Evolutionary conservation across 2,113 vertebrate species (phyloP).

Genomic region (Neolamprologus ventralis): DNA sequence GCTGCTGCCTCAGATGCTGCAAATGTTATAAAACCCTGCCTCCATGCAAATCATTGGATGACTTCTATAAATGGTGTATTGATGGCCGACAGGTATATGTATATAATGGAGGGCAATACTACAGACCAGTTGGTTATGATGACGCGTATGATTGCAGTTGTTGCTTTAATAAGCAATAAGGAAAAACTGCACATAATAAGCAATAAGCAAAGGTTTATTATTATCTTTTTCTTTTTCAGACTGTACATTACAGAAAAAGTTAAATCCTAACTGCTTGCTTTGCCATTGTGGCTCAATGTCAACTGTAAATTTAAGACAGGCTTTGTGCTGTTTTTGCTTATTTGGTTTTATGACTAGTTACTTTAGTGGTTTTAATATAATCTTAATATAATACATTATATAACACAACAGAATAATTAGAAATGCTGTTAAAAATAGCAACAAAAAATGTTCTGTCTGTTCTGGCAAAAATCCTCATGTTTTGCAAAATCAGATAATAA

Average conservation of each 20-base stretch:
- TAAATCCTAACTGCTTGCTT: not conserved
- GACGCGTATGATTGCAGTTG: too few relatives aligned
- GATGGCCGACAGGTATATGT: too few relatives aligned
- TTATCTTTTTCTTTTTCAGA: not conserved
- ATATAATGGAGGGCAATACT: too few relatives aligned
- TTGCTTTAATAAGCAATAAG: too few relatives aligned
- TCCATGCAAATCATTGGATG: too few relatives aligned
- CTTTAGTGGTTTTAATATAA: not conserved
- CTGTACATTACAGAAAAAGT: not conserved
- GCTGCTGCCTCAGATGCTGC: too few relatives aligned
- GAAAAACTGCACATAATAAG: too few relatives aligned
- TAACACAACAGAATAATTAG: not conserved
- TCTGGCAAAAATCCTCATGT: not conserved
- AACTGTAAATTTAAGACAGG: not conserved
- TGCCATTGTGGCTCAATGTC: not conserved
- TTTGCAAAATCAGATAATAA: not conserved
- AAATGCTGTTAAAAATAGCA: not conserved
- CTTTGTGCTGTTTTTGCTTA: not conserved
- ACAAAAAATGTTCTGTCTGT: not conserved
- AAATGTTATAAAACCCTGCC: too few relatives aligned
- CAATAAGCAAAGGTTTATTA: not conserved
- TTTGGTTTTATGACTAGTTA: not conserved
- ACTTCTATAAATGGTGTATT: too few relatives aligned
- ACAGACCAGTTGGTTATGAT: too few relatives aligned
- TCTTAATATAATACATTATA: not conserved